phyloP scores from a whole-genome alignment of 2,797 vertebrate species.

The Taeniopygia guttata region DNA sequence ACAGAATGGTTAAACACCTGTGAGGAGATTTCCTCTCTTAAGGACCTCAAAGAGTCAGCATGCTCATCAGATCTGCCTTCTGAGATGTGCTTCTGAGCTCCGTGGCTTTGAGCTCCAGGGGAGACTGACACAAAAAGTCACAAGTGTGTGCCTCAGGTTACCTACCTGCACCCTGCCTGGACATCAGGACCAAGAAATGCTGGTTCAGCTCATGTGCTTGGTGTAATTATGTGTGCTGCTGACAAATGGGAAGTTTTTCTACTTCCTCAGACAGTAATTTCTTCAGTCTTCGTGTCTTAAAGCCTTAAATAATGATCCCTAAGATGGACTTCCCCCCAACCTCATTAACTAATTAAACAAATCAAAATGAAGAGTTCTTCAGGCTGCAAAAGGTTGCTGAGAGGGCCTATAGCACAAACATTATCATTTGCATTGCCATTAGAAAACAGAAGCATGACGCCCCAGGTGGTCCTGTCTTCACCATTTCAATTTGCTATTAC shows the following conservation, averaged over 20 bases:
- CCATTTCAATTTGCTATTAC: not conserved
- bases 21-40: not conserved
- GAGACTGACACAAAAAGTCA: not conserved
- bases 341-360: conserved; percentile 67
- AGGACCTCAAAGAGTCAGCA: not conserved
- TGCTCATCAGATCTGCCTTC: not conserved
- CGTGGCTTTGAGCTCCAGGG: not conserved
- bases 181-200: not conserved
- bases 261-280: conserved; percentile 39
- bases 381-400: conserved; percentile 45
- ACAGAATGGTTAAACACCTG: not conserved
- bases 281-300: conserved; percentile 25
- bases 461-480: not conserved
- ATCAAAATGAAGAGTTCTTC: conserved; percentile 59
- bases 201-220: not conserved
- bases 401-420: conserved; percentile 24
- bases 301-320: conserved; percentile 60
- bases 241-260: conserved; percentile 17
- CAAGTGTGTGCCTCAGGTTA: not conserved
- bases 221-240: not conserved
- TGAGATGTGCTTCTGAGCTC: not conserved
- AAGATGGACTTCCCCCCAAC: conserved; percentile 47
- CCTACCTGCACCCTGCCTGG: not conserved
- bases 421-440: conserved; percentile 36
- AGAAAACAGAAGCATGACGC: not conserved